These are phyloP conservation scores for Sciurus vulgaris DNA, from an alignment of 2,797 vertebrate genomes.

Conservation along the genomic window DNA sequence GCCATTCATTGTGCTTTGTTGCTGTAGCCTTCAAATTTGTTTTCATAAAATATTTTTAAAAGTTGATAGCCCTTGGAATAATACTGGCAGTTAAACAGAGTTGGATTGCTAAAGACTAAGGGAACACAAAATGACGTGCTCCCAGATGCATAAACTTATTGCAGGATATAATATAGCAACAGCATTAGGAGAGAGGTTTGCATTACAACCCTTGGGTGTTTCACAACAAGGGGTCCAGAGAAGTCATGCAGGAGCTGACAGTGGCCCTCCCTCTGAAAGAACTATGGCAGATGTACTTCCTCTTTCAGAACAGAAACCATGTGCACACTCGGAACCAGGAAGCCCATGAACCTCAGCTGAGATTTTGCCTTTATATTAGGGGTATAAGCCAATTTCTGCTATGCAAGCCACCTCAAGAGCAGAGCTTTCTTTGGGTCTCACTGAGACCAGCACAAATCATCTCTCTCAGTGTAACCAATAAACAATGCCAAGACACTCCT, in stretches of 20 bases:
- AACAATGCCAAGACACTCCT: neutral
- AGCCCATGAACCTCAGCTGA: neutral
- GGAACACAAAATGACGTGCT: neutral
- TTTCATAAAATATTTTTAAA: neutral
- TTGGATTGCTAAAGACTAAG: neutral
- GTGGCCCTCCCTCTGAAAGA: neutral
- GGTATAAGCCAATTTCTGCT: neutral
- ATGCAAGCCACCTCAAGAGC: neutral
- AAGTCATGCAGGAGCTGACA: neutral
- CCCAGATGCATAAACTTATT: neutral
- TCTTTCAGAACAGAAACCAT: neutral
- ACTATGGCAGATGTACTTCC: neutral
- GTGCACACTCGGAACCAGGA: neutral
- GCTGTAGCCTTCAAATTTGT: conserved; percentile 6
- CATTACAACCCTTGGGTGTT: neutral
- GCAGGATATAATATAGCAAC: neutral
- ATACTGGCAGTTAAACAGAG: neutral
- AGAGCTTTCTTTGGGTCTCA: neutral
- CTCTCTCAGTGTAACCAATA: neutral
- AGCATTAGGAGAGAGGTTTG: neutral
- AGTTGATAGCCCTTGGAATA: neutral
- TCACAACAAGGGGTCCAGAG: neutral
- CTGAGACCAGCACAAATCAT: neutral
- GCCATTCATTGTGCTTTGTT: neutral
- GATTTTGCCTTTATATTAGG: neutral